These are phyloP conservation scores for Hermaeophaga mercurialis DNA, from an alignment of 2,888 invertebrate genomes.

Conservation along the genomic window DNA sequence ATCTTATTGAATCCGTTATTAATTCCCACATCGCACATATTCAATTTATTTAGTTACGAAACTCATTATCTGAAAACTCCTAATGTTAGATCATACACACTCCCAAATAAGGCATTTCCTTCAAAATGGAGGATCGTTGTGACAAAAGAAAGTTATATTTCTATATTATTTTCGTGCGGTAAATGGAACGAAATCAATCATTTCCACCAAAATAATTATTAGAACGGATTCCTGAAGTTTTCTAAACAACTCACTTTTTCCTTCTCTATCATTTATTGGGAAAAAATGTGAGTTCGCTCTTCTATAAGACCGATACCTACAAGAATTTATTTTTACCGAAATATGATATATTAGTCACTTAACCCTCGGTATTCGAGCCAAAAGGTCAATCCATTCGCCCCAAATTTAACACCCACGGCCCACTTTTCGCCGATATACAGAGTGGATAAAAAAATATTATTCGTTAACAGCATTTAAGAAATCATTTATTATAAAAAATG, in stretches of 20 bases:
- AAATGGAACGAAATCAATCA: not conserved
- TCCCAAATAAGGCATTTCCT: no score
- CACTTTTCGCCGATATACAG: not conserved
- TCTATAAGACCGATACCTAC: slow-evolving; percentile 7
- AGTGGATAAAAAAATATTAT: no score
- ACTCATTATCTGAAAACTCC: no score
- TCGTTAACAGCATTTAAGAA: no score
- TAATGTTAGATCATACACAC: no score
- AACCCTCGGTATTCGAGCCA: slow-evolving; percentile 9
- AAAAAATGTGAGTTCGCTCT: slow-evolving; percentile 7
- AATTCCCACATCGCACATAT: no score
- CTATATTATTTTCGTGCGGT: not conserved
- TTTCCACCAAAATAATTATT: not conserved
- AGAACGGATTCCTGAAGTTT: not conserved
- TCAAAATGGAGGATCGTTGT: no score
- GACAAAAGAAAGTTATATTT: no score
- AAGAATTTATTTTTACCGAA: slow-evolving; percentile 19
- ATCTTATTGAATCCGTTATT: no score
- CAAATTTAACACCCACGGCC: not conserved
- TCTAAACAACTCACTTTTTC: not conserved
- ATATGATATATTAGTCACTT: slow-evolving; percentile 21
- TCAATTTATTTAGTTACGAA: no score
- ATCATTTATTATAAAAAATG: no score
- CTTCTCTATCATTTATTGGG: not conserved
- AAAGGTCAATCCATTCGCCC: slow-evolving; percentile 14